Evolutionary conservation across 2,113 vertebrate species (phyloP).

Genomic region (Mionectes macconnelli): DNA sequence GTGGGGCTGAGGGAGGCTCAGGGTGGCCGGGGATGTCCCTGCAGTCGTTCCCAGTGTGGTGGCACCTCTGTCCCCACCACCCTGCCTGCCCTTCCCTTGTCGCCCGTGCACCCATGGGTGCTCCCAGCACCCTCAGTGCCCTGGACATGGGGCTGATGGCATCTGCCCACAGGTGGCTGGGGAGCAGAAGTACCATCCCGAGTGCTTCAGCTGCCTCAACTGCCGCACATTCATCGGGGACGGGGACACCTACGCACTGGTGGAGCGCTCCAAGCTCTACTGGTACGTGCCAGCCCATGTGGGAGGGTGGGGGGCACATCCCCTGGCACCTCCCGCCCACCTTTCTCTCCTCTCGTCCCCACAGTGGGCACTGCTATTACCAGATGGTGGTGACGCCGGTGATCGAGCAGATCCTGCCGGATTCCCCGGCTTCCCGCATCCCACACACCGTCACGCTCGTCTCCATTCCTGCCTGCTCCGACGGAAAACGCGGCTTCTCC

Average conservation of each 20-base stretch:
- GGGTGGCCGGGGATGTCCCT: neutral
- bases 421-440: constrained; percentile 86
- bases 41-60: neutral
- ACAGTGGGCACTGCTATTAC: constrained; percentile 94
- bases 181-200: constrained; percentile 97
- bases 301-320: fast-evolving
- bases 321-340: neutral
- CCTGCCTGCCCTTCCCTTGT: neutral
- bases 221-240: constrained; percentile 92
- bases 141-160: fast-evolving
- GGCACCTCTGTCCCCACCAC: neutral
- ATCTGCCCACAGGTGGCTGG: constrained; percentile 85
- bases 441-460: constrained; percentile 97
- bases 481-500: constrained; percentile 89
- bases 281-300: constrained; percentile 77
- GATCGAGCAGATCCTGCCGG: constrained; percentile 83
- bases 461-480: constrained; percentile 89
- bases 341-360: neutral
- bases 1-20: neutral
- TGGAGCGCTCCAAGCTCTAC: constrained; percentile 97
- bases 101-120: neutral
- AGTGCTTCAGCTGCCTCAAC: constrained; percentile 94
- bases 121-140: neutral
- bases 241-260: constrained; percentile 94
- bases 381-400: constrained; percentile 91